These are phyloP conservation scores for Lutraria lutraria DNA, from an alignment of 2,888 invertebrate genomes.

Conservation along the genomic window DNA sequence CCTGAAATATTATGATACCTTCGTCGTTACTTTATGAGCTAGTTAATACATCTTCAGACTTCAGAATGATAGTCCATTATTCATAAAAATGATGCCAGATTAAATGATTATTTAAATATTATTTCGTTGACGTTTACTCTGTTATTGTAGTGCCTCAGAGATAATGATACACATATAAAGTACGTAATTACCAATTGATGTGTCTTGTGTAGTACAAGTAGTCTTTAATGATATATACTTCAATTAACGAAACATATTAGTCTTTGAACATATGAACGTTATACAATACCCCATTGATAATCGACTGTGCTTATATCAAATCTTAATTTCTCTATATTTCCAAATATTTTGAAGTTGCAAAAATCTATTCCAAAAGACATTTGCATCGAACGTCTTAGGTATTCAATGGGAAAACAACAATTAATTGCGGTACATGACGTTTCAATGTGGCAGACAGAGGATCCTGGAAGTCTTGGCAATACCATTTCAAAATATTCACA, in stretches of 20 bases:
- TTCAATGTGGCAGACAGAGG: conserved; percentile 22
- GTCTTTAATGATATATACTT: too few relatives aligned
- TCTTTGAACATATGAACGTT: not conserved
- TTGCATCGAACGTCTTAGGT: conserved; percentile 19
- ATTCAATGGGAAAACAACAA: conserved; percentile 29
- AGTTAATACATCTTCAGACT: too few relatives aligned
- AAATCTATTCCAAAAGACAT: conserved; percentile 31
- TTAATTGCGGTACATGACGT: conserved; percentile 28
- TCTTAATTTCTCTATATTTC: conserved; percentile 58
- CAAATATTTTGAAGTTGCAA: conserved; percentile 52
- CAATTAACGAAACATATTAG: not conserved
- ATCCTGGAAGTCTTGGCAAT: conserved; percentile 22
- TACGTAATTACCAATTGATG: too few relatives aligned
- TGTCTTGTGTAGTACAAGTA: too few relatives aligned
- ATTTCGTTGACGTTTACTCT: too few relatives aligned
- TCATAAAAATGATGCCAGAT: too few relatives aligned
- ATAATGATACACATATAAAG: too few relatives aligned
- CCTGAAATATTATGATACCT: conserved; percentile 32
- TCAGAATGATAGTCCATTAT: too few relatives aligned
- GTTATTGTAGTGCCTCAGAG: too few relatives aligned
- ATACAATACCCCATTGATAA: conserved; percentile 62
- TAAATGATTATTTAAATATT: too few relatives aligned
- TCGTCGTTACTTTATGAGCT: too few relatives aligned
- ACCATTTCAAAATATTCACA: not conserved
- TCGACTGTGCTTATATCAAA: conserved; percentile 54